Conservation (phyloP, 35 echinoderm and acorn worm species). For the Lytechinus pictus region DNA sequence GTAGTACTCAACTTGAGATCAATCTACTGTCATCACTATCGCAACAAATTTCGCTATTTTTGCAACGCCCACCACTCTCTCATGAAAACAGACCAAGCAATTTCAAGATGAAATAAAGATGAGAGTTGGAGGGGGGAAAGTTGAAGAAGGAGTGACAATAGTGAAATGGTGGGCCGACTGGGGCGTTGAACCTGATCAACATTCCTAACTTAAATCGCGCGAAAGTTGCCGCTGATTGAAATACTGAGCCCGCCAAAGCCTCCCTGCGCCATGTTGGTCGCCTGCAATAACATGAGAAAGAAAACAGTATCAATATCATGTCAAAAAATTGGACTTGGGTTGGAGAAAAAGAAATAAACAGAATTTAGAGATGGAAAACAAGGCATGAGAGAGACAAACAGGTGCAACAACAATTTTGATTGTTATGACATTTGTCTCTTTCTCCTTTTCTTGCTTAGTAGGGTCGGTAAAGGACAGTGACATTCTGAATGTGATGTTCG, state of each 20-base stretch:
- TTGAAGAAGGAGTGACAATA: constrained; percentile 31
- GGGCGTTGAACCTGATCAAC: constrained; percentile 52
- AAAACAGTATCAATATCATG: constrained; percentile 55
- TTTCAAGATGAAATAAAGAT: not conserved
- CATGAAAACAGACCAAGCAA: constrained; percentile 24
- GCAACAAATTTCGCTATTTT: constrained; percentile 47
- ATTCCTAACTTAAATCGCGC: constrained; percentile 45
- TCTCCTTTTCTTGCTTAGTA: not conserved
- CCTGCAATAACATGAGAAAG: constrained; percentile 47
- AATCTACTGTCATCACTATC: constrained; percentile 25
- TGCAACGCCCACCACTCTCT: constrained; percentile 48
- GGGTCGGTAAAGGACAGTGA: constrained; percentile 47
- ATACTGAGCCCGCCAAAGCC: constrained; percentile 48
- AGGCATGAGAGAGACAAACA: constrained; percentile 14
- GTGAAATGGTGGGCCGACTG: constrained; percentile 28
- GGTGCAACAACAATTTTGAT: constrained; percentile 43
- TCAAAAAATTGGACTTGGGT: constrained; percentile 39
- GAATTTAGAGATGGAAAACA: constrained; percentile 45
- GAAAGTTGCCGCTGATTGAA: constrained; percentile 52
- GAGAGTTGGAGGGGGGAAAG: too few species aligned
- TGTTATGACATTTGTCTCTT: constrained; percentile 23
- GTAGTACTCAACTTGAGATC: not conserved
- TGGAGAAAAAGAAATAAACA: constrained; percentile 48
- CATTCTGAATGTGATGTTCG: not conserved
- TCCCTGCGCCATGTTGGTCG: constrained; percentile 28